phyloP scores from a whole-genome alignment of 2,113 vertebrate genomes.

The Lasiurus borealis region DNA sequence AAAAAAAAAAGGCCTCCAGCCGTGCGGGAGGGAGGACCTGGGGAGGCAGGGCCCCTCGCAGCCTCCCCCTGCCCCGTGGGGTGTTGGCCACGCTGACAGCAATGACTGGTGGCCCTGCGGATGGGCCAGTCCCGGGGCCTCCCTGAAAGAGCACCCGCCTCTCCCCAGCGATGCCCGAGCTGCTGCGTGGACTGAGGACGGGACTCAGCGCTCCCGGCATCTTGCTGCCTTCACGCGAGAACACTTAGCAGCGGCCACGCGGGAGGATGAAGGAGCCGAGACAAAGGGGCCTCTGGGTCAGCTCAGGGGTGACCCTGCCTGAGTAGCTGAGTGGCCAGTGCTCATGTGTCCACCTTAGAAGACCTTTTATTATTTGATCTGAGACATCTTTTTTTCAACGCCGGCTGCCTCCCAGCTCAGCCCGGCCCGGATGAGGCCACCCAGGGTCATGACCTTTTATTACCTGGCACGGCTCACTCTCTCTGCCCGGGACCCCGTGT shows the following conservation, averaged over 20 bases:
- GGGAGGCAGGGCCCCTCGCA: rapidly evolving
- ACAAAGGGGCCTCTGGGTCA: slow-evolving; percentile 63
- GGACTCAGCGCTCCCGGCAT: not conserved
- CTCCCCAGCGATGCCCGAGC: not conserved
- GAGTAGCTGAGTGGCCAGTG: slow-evolving; percentile 74
- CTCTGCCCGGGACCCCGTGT: not conserved
- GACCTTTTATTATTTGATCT: slow-evolving; percentile 27
- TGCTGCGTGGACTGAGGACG: not conserved
- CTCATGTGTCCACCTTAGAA: slow-evolving; percentile 71
- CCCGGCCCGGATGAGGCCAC: not conserved
- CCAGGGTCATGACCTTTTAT: not conserved
- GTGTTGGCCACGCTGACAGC: rapidly evolving
- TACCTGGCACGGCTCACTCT: rapidly evolving
- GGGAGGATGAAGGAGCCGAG: slow-evolving; percentile 24
- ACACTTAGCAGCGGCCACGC: slow-evolving; percentile 54
- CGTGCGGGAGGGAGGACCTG: rapidly evolving
- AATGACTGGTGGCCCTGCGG: not conserved
- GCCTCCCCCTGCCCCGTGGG: rapidly evolving
- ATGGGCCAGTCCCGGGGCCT: not conserved
- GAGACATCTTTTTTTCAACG: not conserved
- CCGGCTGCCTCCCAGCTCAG: not conserved
- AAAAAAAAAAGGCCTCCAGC: not conserved
- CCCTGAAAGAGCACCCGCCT: not conserved
- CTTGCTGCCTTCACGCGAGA: not conserved
- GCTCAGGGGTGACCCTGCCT: slow-evolving; percentile 69